Evolutionary conservation across 1,140 invertebrate genomes (phyloP).

Genomic region (Belonocnema kinseyi): DNA sequence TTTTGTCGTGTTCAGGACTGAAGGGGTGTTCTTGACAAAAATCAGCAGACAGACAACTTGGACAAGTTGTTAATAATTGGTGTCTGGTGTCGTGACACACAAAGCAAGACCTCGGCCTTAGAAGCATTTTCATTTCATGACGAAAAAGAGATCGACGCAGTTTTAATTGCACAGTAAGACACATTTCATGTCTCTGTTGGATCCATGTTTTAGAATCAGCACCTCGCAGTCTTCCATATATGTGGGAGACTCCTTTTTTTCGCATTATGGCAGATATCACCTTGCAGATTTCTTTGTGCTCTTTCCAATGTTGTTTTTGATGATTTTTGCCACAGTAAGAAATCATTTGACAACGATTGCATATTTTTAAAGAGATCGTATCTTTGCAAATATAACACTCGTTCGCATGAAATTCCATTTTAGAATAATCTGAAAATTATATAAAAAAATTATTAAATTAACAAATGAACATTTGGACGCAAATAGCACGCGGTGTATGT

Average conservation of each 20-base stretch:
- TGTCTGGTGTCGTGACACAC: background rate
- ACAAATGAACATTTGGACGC: too few species aligned
- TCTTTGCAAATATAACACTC: background rate
- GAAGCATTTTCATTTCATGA: background rate
- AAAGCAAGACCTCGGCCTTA: constrained; percentile 8
- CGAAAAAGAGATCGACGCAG: background rate
- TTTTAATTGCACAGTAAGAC: background rate
- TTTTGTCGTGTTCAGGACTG: background rate
- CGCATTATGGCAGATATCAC: background rate
- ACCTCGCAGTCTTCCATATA: background rate
- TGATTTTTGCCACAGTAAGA: background rate
- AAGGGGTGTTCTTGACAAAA: background rate
- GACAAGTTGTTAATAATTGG: background rate
- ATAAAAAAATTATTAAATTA: too few species aligned
- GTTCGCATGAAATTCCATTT: background rate
- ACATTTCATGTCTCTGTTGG: background rate
- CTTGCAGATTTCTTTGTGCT: constrained; percentile 8
- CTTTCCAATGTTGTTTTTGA: background rate
- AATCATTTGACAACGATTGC: background rate
- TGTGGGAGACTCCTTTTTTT: background rate
- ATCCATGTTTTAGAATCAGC: background rate
- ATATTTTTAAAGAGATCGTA: background rate
- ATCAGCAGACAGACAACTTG: background rate
- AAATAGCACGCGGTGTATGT: too few species aligned
- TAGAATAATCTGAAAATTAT: too few species aligned